phyloP scores from a whole-genome alignment of 2,888 invertebrate genomes.

The Steinernema scapterisci region DNA sequence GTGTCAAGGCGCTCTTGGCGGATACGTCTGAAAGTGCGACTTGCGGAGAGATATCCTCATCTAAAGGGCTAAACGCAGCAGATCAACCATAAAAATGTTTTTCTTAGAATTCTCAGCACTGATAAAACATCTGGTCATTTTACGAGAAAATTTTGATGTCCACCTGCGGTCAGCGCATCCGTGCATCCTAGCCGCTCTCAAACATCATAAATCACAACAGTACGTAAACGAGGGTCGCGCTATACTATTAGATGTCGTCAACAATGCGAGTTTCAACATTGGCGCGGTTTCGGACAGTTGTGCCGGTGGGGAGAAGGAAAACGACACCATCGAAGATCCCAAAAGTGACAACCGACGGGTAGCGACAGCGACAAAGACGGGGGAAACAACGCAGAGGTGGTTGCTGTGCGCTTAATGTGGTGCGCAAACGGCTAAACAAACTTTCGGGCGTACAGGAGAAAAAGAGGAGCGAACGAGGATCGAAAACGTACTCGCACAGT shows the following conservation, averaged over 20 bases:
- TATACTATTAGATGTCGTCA: neutral
- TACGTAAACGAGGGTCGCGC: neutral
- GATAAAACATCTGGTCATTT: slow-evolving; percentile 17
- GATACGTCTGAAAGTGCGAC: slow-evolving; percentile 13
- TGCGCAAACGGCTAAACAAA: slow-evolving; percentile 28
- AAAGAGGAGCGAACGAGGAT: slow-evolving; percentile 16
- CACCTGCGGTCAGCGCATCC: slow-evolving; percentile 15
- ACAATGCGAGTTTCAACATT: neutral
- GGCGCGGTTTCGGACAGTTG: neutral
- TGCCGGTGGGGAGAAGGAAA: neutral
- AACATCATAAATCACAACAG: slow-evolving; percentile 1
- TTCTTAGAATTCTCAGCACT: neutral
- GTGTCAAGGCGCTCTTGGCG: slow-evolving; percentile 12
- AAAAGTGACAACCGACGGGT: slow-evolving; percentile 7
- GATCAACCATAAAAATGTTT: neutral
- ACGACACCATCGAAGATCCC: neutral
- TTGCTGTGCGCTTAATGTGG: neutral
- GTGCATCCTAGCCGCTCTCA: neutral
- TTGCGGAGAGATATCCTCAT: slow-evolving; percentile 15
- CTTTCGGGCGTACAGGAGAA: slow-evolving; percentile 19
- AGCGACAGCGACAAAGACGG: slow-evolving; percentile 1
- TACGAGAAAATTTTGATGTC: slow-evolving; percentile 21
- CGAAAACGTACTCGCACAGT: slow-evolving; percentile 15
- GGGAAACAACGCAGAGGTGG: slow-evolving; percentile 6
- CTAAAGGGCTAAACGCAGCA: neutral